Evolutionary conservation across 2,888 invertebrate species (phyloP), one percentile per base, ranked within the genome.

Genomic region (Candidula unifasciata): DNA sequence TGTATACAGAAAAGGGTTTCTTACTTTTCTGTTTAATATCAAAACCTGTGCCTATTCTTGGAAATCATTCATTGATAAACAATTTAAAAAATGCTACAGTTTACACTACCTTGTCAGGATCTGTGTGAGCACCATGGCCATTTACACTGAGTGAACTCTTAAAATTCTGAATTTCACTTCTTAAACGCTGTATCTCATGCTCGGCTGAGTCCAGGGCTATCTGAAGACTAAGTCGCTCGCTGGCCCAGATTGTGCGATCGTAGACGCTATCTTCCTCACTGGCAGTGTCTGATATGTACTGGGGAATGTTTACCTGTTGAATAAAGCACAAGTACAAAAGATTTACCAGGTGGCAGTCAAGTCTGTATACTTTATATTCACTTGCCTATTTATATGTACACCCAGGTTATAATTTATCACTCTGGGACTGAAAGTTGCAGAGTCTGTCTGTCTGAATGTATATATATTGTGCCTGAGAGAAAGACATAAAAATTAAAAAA

Each of bases 181-280:
- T 90, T 57, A 91, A 85, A 33, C 89, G 85, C 27, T 89, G 90
- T 24, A 91, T 88, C 80, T 92, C 91, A 35, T 89, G 88, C 84
- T 93, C 92, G 0, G 92, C 91, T 16, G 91, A 87, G 84, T 92
- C 91, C 24, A 93, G 88, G 3, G 91, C 88, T 86, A 91, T 89
- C 82, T 91, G 90, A 52, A 92, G 88, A 2, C 89, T 88, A 5
- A 90, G 87, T 66, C 90, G 87, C 85, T 93, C 93, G 81, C 90
- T 90, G 69, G 91, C 91, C 92, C 92, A 93, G 30, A 88, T 82
- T 21, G 90, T 90, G 35, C 91, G 88, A 80, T 92, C 91, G 27
- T 90, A 85, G 3, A 84, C 79, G 44, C 79, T 54, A 18, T 86
- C 87, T 37, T 88, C 87, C 10, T 87, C 86, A 33, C 83, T 92